These are phyloP conservation scores for Rachycentron canadum DNA, from an alignment of 2,797 vertebrate genomes.

Conservation along the genomic window DNA sequence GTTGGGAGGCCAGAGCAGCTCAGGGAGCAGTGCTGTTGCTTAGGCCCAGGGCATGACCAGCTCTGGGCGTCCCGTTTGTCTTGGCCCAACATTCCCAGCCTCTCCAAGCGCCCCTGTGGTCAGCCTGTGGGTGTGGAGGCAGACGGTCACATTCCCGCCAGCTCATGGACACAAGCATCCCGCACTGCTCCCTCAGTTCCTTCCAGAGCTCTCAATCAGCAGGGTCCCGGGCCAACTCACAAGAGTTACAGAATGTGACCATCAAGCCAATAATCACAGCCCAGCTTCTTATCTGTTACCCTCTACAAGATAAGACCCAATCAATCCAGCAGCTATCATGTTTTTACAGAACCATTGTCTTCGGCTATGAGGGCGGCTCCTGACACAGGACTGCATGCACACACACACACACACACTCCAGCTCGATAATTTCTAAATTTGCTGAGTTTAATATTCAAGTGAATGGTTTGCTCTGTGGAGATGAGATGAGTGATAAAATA, in stretches of 20 bases:
- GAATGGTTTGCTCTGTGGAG: slow-evolving; percentile 52
- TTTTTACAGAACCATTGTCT: slow-evolving; percentile 52
- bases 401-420: neutral
- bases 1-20: slow-evolving; percentile 68
- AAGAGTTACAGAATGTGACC: slow-evolving; percentile 50
- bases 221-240: slow-evolving; percentile 24
- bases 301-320: slow-evolving; percentile 40
- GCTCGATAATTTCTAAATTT: slow-evolving; percentile 39
- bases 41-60: slow-evolving; percentile 73
- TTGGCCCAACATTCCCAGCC: slow-evolving; percentile 81
- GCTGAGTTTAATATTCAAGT: slow-evolving; percentile 57
- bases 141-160: slow-evolving; percentile 78
- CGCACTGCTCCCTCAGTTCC: slow-evolving; percentile 47
- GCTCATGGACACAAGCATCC: slow-evolving; percentile 67
- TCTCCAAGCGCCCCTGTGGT: slow-evolving; percentile 81
- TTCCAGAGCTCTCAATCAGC: slow-evolving; percentile 40
- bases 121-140: slow-evolving; percentile 82
- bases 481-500: slow-evolving; percentile 68
- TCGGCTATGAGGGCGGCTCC: slow-evolving; percentile 25
- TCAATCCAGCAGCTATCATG: slow-evolving; percentile 42
- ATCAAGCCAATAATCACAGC: slow-evolving; percentile 42
- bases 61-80: slow-evolving; percentile 80
- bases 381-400: neutral
- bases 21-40: slow-evolving; percentile 72
- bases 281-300: slow-evolving; percentile 36